Base-by-base conservation (phyloP, 2,888 invertebrate genomes). In the Geotrupes spiniger region DNA sequence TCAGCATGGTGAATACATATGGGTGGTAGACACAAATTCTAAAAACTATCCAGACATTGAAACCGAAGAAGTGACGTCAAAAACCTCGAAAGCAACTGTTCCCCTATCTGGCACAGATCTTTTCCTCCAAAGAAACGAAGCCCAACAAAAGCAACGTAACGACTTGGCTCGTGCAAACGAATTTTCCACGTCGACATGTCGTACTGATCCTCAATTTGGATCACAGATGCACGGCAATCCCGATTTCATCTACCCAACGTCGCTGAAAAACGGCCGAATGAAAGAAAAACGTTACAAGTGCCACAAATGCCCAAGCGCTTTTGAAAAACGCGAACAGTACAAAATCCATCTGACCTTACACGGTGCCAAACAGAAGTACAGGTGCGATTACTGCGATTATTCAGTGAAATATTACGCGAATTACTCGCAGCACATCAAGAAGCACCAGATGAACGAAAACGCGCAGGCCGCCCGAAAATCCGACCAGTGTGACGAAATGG, bases 341-440 rank as follows among this genome's bases (percentile, higher is more conserved):
- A 86, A 87, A 69, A 83, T 88, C 16, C 92, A 92, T 71, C 72
- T 88, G 58, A 84, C 85, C 11, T 74, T 92, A 36, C 92, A 92
- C 66, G 92, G 92, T 2, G 86, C 90, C 0, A 84, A 86, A 62
- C 89, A 91, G 69, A 79, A 86, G 51, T 92, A 89, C 69, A 84
- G 83, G 59, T 92, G 92, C 74, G 85, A 87, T 60, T 77, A 83
- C 33, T 92, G 92, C 71, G 92, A 92, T 73, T 92, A 92, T 71
- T 89, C 91, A 1, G 92, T 92, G 0, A 89, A 89, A 61, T 89
- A 89, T 68, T 89, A 87, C 61, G 89, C 90, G 1, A 89, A 90
- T 67, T 87, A 87, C 60, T 82, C 85, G 27, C 91, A 91, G 66
- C 92, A 92, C 65, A 76, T 84, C 73, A 83, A 85, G 51, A 87